Conservation (phyloP, 2,113 vertebrate genomes). For the Carassius gibelio region DNA sequence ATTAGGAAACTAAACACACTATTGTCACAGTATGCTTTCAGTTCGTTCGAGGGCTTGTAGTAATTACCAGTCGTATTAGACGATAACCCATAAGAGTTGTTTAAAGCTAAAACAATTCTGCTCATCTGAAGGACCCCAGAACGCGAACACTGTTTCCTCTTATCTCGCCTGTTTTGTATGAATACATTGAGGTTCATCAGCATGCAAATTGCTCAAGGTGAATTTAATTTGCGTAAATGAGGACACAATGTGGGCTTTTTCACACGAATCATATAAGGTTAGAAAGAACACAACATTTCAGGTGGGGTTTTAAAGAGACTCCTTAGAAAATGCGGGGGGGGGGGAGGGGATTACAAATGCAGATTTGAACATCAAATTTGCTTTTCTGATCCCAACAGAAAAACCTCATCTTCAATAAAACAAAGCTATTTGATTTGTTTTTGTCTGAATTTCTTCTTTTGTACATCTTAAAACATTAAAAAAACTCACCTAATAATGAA, state of each 20-base stretch:
- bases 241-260: constrained; percentile 38
- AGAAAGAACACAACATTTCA: constrained; percentile 44
- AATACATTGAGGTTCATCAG: constrained; percentile 71
- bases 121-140: constrained; percentile 22
- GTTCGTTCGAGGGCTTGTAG: constrained; percentile 38
- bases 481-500: too few species aligned
- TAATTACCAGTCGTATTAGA: constrained; percentile 52
- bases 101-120: constrained; percentile 1
- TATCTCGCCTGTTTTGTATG: constrained; percentile 57
- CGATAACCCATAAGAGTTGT: constrained; percentile 39
- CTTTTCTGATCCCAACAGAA: background rate
- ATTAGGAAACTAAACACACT: constrained; percentile 35
- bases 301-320: constrained; percentile 35
- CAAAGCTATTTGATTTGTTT: background rate
- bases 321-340: background rate
- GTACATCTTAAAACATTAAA: background rate
- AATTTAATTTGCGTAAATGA: constrained; percentile 74
- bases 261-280: constrained; percentile 44
- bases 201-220: constrained; percentile 76
- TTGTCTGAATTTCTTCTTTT: background rate
- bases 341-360: background rate
- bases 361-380: background rate
- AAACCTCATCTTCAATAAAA: background rate
- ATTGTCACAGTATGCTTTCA: constrained; percentile 22
- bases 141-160: constrained; percentile 42